Evolutionary conservation across 1,140 invertebrate species (phyloP).

Genomic region (Ceratina australensis): DNA sequence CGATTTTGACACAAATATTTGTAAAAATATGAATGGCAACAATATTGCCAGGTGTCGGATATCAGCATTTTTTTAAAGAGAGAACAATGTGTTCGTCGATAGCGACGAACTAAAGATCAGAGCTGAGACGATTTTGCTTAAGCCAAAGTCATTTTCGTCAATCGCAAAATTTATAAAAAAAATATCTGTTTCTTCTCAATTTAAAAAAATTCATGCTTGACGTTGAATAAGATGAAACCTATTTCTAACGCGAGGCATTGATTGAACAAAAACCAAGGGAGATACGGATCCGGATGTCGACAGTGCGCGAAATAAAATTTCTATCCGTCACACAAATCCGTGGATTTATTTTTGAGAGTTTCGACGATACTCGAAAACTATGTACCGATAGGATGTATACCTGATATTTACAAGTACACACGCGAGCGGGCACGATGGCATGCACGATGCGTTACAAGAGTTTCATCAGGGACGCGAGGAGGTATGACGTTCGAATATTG

Average conservation of each 20-base stretch:
- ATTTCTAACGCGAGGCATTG: not conserved
- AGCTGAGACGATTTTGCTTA: too few species aligned
- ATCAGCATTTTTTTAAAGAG: too few species aligned
- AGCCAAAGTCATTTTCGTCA: too few species aligned
- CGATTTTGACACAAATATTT: too few species aligned
- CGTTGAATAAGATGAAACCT: too few species aligned
- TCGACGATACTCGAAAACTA: not conserved
- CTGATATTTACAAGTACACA: too few species aligned
- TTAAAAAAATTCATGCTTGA: too few species aligned
- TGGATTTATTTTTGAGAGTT: conserved; percentile 8
- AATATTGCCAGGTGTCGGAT: too few species aligned
- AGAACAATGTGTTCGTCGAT: too few species aligned
- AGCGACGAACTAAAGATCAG: too few species aligned
- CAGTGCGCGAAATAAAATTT: conserved; percentile 7
- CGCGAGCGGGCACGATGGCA: not conserved
- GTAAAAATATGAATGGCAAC: too few species aligned
- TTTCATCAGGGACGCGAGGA: conserved; percentile 1
- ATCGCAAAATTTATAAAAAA: too few species aligned
- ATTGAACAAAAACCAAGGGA: not conserved
- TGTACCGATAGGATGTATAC: not conserved
- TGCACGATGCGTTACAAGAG: conserved; percentile 3
- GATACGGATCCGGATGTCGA: not conserved
- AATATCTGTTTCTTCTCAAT: not conserved
- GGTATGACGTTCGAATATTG: conserved; percentile 34
- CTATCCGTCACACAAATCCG: conserved; percentile 4